phyloP scores from a whole-genome alignment of 2,113 vertebrate species.

The Zosterops borbonicus region DNA sequence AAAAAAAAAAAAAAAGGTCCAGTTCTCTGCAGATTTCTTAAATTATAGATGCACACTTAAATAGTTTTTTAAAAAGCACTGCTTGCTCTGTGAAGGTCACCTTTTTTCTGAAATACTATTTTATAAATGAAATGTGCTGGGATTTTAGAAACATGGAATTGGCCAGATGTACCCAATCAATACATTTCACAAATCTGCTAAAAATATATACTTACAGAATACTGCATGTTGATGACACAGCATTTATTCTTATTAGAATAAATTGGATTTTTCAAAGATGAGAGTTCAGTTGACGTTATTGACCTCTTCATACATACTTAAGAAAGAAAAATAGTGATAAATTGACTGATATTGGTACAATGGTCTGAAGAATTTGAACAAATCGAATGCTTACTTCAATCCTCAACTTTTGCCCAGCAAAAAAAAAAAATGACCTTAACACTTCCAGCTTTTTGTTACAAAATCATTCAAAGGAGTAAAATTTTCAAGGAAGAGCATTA shows the following conservation, averaged over 20 bases:
- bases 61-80: not conserved
- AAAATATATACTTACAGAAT: not conserved
- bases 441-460: not conserved
- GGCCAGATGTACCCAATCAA: conserved; percentile 40
- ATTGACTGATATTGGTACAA: not conserved
- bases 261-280: not conserved
- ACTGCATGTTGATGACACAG: conserved; percentile 13
- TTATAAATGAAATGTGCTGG: conserved; percentile 32
- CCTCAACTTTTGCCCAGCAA: not conserved
- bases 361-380: not conserved
- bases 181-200: conserved; percentile 25
- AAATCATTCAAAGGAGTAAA: not conserved
- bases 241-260: conserved; percentile 36
- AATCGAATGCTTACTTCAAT: not conserved
- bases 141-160: conserved; percentile 36
- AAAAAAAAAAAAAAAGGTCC: too few relatives aligned
- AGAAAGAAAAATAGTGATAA: not conserved
- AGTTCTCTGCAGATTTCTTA: not conserved
- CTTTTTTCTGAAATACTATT: conserved; percentile 37
- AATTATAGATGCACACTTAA: conserved; percentile 2
- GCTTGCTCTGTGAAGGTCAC: conserved; percentile 53
- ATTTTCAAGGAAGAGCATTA: not conserved
- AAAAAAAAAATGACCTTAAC: not conserved
- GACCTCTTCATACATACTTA: not conserved
- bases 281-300: conserved; percentile 8